Evolutionary conservation across 2,797 vertebrate species (phyloP).

Genomic region (Myoxocephalus aenaeus): DNA sequence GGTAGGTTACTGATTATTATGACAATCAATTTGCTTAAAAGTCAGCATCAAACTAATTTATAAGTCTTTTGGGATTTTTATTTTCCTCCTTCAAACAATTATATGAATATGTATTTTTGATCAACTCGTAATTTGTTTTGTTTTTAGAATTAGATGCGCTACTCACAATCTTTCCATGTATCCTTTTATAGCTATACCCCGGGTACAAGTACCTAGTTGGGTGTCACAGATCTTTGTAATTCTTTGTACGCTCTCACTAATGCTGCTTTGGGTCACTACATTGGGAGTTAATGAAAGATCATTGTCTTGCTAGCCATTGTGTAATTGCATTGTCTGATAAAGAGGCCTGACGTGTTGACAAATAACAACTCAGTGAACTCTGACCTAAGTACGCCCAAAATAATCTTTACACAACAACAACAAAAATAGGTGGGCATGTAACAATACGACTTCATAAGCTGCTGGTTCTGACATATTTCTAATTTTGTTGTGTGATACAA

Average conservation of each 20-base stretch:
- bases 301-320: slow-evolving; percentile 8
- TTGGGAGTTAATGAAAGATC: slow-evolving; percentile 15
- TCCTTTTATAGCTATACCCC: background rate
- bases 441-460: background rate
- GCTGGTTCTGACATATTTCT: slow-evolving; percentile 24
- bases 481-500: slow-evolving; percentile 21
- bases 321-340: slow-evolving; percentile 19
- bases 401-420: slow-evolving; percentile 5
- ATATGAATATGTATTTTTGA: background rate
- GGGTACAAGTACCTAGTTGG: background rate
- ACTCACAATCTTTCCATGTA: background rate
- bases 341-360: background rate
- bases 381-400: background rate
- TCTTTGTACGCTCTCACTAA: background rate
- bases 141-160: background rate
- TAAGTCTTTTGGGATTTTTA: background rate
- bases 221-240: background rate
- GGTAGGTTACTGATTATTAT: background rate
- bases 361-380: background rate
- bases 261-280: slow-evolving; percentile 17
- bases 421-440: background rate
- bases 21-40: background rate
- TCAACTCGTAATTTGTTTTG: background rate
- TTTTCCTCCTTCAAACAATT: background rate
- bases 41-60: background rate